Conservation (phyloP, 2,888 invertebrate species). For the Temnothorax unifasciatus region DNA sequence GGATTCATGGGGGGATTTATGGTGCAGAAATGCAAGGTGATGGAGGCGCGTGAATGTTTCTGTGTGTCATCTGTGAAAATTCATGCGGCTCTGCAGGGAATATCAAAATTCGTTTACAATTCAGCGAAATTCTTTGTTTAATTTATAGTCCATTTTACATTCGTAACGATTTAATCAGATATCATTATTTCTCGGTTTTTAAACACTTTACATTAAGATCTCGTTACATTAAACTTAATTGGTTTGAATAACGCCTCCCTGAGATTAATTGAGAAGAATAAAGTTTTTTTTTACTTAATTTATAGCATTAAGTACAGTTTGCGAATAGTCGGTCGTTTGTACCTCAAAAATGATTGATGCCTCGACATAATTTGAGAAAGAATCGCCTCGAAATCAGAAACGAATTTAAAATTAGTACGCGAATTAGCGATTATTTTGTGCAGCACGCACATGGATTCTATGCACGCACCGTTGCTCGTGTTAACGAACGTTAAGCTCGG, state of each 20-base stretch:
- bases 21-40: constrained; percentile 46
- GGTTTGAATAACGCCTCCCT: neutral
- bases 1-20: constrained; percentile 53
- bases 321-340: neutral
- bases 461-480: neutral
- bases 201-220: neutral
- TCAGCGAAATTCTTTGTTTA: neutral
- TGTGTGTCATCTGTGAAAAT: constrained; percentile 39
- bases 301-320: neutral
- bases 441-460: neutral
- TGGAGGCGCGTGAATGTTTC: constrained; percentile 12
- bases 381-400: neutral
- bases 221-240: neutral
- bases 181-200: neutral
- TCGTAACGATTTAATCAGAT: neutral
- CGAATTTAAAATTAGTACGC: neutral
- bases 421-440: neutral
- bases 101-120: constrained; percentile 13
- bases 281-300: neutral
- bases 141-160: neutral
- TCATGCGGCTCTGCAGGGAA: constrained; percentile 4
- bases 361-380: neutral
- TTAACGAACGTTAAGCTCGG: constrained; percentile 45
- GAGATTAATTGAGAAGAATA: neutral
- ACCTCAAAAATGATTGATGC: neutral